Percentiles rank a stretch among this genome's conserved stretches.
phyloP scores from a whole-genome alignment of 2,888 invertebrate species.

The Eilema depressum region DNA sequence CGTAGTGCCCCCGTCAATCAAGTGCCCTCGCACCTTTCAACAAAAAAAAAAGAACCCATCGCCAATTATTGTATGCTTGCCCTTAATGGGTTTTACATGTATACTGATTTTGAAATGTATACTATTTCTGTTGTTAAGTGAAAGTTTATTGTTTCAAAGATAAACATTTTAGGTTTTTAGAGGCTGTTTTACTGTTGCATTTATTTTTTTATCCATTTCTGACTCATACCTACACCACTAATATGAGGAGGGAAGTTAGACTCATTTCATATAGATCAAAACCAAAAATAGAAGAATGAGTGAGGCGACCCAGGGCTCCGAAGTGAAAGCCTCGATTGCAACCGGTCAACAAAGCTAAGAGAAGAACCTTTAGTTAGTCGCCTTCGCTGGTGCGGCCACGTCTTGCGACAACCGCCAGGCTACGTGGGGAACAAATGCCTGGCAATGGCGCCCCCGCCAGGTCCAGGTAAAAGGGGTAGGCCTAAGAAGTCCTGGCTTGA shows the following conservation, averaged over 20 bases:
- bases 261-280: background rate
- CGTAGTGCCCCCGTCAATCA: constrained; percentile 84
- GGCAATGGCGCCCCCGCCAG: too few relatives aligned
- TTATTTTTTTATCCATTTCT: background rate
- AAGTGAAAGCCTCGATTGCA: too few relatives aligned
- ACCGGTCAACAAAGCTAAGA: too few relatives aligned
- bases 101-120: constrained; percentile 71
- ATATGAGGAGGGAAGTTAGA: background rate
- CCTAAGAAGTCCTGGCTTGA: too few relatives aligned
- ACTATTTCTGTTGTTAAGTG: constrained; percentile 54
- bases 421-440: too few relatives aligned
- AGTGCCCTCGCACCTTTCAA: constrained; percentile 62
- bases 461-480: too few relatives aligned
- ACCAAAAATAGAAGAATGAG: background rate
- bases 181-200: constrained; percentile 10
- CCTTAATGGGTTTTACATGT: constrained; percentile 85
- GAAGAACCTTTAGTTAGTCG: too few relatives aligned
- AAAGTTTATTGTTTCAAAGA: constrained; percentile 64
- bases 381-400: too few relatives aligned
- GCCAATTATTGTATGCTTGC: constrained; percentile 80
- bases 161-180: constrained; percentile 26
- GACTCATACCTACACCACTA: background rate
- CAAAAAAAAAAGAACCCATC: constrained; percentile 71
- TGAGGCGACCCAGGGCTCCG: too few relatives aligned
- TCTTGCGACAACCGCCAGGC: too few relatives aligned